Evolutionary conservation across 1,140 invertebrate genomes (phyloP).

Genomic region (Saccostrea echinata): DNA sequence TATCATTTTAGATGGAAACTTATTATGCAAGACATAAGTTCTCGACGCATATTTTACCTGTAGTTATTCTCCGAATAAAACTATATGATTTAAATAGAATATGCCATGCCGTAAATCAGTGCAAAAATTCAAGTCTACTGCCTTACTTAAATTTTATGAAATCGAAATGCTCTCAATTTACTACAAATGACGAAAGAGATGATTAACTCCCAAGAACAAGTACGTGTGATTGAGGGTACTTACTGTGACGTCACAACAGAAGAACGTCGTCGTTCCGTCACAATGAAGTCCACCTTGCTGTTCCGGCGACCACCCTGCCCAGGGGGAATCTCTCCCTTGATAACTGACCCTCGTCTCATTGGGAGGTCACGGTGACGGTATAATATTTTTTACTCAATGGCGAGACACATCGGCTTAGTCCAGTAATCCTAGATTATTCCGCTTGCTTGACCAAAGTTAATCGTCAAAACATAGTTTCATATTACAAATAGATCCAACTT

Average conservation of each 20-base stretch:
- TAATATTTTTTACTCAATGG: neutral
- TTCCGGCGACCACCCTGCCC: conserved; percentile 4
- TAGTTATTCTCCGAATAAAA: no score
- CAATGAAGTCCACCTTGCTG: conserved; percentile 31
- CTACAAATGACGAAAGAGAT: no score
- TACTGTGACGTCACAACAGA: conserved; percentile 30
- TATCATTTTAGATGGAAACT: no score
- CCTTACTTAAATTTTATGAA: no score
- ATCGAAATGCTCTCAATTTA: no score
- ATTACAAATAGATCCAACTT: neutral
- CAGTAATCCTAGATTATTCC: neutral
- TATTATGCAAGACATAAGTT: no score
- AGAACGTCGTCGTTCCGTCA: neutral
- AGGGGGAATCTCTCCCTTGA: neutral
- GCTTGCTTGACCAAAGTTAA: conserved; percentile 10
- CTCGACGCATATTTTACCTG: no score
- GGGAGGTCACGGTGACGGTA: neutral
- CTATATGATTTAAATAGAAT: no score
- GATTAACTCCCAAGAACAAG: no score
- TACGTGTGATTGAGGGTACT: neutral
- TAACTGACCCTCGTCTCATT: conserved; percentile 30
- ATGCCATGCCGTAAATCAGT: no score
- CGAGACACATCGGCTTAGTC: neutral
- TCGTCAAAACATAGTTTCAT: neutral
- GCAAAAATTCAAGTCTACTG: no score